These are phyloP conservation scores for Bettongia penicillata DNA, from an alignment of 2,113 vertebrate genomes.

Conservation along the genomic window DNA sequence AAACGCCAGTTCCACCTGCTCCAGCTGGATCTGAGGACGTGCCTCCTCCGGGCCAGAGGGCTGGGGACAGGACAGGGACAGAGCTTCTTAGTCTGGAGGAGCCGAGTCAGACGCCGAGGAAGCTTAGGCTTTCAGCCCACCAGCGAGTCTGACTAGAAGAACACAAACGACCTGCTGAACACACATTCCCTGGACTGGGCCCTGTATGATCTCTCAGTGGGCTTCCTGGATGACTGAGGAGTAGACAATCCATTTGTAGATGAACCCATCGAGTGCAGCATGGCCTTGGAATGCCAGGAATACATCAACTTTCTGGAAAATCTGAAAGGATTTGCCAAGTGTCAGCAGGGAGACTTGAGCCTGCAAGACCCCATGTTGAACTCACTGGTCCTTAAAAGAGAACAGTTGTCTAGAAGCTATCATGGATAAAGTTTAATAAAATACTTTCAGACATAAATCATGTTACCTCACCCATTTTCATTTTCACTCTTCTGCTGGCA, in stretches of 20 bases:
- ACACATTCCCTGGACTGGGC: constrained; percentile 96
- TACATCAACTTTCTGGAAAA: constrained; percentile 91
- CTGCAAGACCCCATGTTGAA: neutral
- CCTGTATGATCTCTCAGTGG: constrained; percentile 96
- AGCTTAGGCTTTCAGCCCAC: constrained; percentile 92
- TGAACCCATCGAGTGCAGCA: constrained; percentile 94
- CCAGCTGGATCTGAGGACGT: neutral
- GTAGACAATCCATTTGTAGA: constrained; percentile 96
- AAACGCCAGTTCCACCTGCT: neutral
- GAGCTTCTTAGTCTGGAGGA: neutral
- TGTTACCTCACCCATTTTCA: neutral
- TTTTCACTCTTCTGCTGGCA: constrained; percentile 17
- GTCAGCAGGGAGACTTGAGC: constrained; percentile 80
- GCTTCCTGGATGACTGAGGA: constrained; percentile 95
- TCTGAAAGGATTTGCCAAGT: constrained; percentile 90
- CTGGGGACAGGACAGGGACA: neutral
- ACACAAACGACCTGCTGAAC: constrained; percentile 94
- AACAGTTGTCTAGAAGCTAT: constrained; percentile 26
- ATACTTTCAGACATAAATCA: constrained; percentile 59
- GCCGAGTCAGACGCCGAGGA: neutral
- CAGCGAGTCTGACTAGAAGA: constrained; percentile 92
- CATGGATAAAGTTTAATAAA: constrained; percentile 27
- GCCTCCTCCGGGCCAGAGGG: neutral
- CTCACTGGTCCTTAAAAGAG: constrained; percentile 26
- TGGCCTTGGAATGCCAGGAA: constrained; percentile 93